Evolutionary conservation across 2,888 invertebrate genomes (phyloP).

Genomic region (Yponomeuta malinellus): DNA sequence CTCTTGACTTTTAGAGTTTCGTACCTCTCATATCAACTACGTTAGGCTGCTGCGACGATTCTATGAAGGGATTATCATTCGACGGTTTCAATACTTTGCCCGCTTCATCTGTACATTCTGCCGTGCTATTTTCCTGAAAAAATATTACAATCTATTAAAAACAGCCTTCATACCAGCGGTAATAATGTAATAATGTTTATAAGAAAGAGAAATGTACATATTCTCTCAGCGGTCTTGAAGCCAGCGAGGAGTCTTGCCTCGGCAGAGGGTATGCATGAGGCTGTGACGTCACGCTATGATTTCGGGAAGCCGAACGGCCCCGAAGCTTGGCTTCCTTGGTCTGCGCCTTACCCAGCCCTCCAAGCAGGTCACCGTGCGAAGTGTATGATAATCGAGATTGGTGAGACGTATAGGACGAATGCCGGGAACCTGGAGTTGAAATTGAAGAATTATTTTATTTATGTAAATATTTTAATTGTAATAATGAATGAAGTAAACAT

Average conservation of each 20-base stretch:
- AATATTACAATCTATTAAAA: neutral
- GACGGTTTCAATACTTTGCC: conserved; percentile 86
- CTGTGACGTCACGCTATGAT: conserved; percentile 79
- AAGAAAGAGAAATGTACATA: conserved; percentile 73
- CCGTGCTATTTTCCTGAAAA: conserved; percentile 83
- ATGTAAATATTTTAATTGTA: neutral
- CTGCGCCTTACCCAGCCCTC: conserved; percentile 81
- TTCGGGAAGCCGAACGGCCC: conserved; percentile 82
- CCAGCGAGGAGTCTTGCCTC: conserved; percentile 75
- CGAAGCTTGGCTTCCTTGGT: conserved; percentile 92
- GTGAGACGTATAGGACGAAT: conserved; percentile 97
- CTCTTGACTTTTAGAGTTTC: neutral
- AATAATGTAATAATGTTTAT: neutral
- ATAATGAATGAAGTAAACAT: neutral
- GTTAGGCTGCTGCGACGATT: conserved; percentile 89
- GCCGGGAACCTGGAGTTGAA: conserved; percentile 82
- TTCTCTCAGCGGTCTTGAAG: conserved; percentile 81
- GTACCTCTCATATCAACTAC: conserved; percentile 96
- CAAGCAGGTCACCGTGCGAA: conserved; percentile 93
- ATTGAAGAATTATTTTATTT: neutral
- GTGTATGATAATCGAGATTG: conserved; percentile 95
- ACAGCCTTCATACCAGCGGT: neutral
- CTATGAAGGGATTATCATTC: conserved; percentile 94
- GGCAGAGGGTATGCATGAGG: conserved; percentile 69
- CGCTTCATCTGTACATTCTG: conserved; percentile 85